Percentiles rank a stretch among this genome's conserved stretches.
phyloP scores from a whole-genome alignment of 2,888 invertebrate genomes.

The Folsomia candida region DNA sequence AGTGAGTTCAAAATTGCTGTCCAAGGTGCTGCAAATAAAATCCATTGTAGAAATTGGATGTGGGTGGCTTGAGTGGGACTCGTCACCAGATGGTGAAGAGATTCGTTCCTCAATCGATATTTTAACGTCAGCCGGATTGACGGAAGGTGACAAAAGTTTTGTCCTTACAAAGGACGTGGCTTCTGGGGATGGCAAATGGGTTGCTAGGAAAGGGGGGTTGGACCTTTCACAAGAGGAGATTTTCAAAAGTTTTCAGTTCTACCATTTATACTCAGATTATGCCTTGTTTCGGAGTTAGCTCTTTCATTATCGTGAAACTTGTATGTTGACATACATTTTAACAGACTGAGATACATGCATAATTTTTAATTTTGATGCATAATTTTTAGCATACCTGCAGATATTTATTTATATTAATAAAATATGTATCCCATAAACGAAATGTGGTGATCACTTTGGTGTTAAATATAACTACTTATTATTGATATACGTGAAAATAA shows the following conservation, averaged over 20 bases:
- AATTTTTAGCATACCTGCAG: too few relatives aligned
- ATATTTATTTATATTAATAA: too few relatives aligned
- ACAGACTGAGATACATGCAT: too few relatives aligned
- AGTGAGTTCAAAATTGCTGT: slow-evolving; percentile 10
- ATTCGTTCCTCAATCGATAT: not conserved
- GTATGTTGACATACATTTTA: too few relatives aligned
- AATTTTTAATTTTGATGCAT: too few relatives aligned
- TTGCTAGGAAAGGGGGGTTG: slow-evolving; percentile 7
- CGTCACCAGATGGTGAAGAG: not conserved
- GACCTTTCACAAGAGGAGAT: not conserved
- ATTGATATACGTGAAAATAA: too few relatives aligned
- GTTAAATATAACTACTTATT: too few relatives aligned
- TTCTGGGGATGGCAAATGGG: slow-evolving; percentile 12
- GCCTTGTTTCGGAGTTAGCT: slow-evolving; percentile 9
- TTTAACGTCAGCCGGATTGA: not conserved
- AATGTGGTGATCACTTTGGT: too few relatives aligned
- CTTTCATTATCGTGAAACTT: too few relatives aligned
- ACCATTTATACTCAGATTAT: slow-evolving; percentile 20
- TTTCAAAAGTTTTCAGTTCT: slow-evolving; percentile 21
- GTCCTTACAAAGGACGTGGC: not conserved
- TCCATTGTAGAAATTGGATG: slow-evolving; percentile 7
- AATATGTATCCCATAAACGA: too few relatives aligned
- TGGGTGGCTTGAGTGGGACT: slow-evolving; percentile 20
- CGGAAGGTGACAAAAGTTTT: slow-evolving; percentile 20
- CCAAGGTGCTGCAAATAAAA: slow-evolving; percentile 21